A percentile compares a stretch with the other conserved stretches of the same genome.
Conservation (phyloP, 2,797 vertebrate genomes). For the Poecilia picta region DNA sequence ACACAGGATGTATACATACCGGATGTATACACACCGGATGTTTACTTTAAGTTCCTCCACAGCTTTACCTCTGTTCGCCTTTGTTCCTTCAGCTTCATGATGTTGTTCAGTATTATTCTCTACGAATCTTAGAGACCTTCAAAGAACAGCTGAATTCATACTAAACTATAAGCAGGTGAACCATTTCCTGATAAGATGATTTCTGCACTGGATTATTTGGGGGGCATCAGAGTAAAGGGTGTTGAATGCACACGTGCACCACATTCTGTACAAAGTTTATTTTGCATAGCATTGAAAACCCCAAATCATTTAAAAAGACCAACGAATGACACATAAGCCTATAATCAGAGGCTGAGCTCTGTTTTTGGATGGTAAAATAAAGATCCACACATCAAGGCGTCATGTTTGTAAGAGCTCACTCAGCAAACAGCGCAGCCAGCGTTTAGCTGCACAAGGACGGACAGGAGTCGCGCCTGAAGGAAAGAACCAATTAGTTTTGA, state of each 20-base stretch:
- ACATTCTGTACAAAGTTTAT: not conserved
- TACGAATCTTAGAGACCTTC: not conserved
- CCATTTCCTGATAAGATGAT: not conserved
- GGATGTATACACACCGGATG: too few species aligned
- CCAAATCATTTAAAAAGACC: not conserved
- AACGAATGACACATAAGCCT: not conserved
- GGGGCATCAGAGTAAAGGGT: not conserved
- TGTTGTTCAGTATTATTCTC: not conserved
- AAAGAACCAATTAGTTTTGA: constrained; percentile 70
- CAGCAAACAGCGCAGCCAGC: constrained; percentile 20
- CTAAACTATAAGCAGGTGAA: not conserved
- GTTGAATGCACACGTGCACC: not conserved
- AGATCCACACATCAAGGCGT: constrained; percentile 28
- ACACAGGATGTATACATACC: too few species aligned
- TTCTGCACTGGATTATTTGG: not conserved
- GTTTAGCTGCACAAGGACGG: constrained; percentile 34
- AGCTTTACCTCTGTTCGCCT: not conserved
- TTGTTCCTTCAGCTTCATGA: not conserved
- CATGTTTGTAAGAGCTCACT: constrained; percentile 25
- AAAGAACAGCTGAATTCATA: not conserved
- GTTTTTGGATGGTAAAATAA: constrained; percentile 2
- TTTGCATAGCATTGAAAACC: not conserved
- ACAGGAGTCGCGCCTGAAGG: constrained; percentile 41
- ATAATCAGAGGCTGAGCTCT: not conserved
- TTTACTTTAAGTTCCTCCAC: not conserved